phyloP scores from a whole-genome alignment of 2,888 invertebrate genomes.

The Morpho deidamia region DNA sequence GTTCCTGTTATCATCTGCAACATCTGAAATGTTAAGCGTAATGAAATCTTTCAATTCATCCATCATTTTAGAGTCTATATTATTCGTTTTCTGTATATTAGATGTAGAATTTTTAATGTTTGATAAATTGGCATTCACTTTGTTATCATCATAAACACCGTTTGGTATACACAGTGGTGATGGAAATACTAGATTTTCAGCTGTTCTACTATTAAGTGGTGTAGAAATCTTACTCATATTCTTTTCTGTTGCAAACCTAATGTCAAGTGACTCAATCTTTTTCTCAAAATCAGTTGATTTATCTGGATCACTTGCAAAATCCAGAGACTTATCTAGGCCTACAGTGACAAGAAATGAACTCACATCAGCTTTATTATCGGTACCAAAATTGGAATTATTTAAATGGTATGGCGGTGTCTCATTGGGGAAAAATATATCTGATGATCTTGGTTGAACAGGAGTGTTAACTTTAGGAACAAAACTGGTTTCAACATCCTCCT shows the following conservation, averaged over 20 bases:
- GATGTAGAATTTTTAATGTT: conserved; percentile 32
- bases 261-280: conserved; percentile 47
- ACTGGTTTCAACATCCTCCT: conserved; percentile 53
- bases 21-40: conserved; percentile 53
- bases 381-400: conserved; percentile 35
- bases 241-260: conserved; percentile 50
- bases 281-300: conserved; percentile 46
- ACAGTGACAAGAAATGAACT: conserved; percentile 61
- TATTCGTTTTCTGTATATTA: conserved; percentile 20
- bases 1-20: conserved; percentile 61
- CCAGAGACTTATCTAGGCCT: conserved; percentile 60
- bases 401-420: conserved; percentile 52
- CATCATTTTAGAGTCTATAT: conserved; percentile 39
- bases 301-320: conserved; percentile 47
- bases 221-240: conserved; percentile 65
- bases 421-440: conserved; percentile 60
- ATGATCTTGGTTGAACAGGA: conserved; percentile 46
- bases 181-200: conserved; percentile 46
- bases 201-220: conserved; percentile 45
- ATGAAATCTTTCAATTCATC: conserved; percentile 68
- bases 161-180: conserved; percentile 49
- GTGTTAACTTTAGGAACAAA: conserved; percentile 42
- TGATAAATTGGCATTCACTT: conserved; percentile 36
- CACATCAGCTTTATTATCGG: conserved; percentile 50
- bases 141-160: conserved; percentile 44